phyloP scores from a whole-genome alignment of 2,888 invertebrate species.

The Clitarchus hookeri region DNA sequence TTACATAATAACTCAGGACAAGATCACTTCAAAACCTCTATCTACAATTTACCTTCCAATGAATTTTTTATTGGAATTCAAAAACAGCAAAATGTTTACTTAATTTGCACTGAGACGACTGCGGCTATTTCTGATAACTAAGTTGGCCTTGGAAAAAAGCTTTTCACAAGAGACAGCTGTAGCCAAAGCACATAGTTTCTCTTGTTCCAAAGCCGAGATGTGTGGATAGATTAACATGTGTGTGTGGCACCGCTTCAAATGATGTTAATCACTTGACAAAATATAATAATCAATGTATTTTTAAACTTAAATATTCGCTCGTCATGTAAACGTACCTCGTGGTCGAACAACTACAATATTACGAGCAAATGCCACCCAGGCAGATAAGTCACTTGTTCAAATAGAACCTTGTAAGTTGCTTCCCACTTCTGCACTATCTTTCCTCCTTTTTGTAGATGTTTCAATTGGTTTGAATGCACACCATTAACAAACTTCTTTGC shows the following conservation, averaged over 20 bases:
- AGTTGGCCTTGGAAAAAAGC: neutral
- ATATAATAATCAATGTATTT: neutral
- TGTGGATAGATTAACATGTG: neutral
- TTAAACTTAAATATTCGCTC: neutral
- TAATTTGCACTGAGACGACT: no score
- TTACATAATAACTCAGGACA: no score
- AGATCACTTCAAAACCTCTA: no score
- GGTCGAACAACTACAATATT: neutral
- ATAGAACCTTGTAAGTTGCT: no score
- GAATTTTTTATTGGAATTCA: no score
- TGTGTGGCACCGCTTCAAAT: neutral
- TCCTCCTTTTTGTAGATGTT: neutral
- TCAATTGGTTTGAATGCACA: neutral
- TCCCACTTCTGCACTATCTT: no score
- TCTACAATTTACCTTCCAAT: no score
- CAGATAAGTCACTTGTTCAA: no score
- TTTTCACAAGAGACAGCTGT: neutral
- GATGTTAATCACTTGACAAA: neutral
- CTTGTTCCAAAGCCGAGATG: neutral
- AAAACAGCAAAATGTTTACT: no score
- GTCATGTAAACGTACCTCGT: neutral
- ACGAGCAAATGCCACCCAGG: neutral
- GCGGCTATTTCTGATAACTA: no score
- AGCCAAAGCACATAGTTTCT: neutral
- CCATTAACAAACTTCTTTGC: neutral